Conservation (phyloP, 2,797 vertebrate species). For the Urosaurus nigricauda region DNA sequence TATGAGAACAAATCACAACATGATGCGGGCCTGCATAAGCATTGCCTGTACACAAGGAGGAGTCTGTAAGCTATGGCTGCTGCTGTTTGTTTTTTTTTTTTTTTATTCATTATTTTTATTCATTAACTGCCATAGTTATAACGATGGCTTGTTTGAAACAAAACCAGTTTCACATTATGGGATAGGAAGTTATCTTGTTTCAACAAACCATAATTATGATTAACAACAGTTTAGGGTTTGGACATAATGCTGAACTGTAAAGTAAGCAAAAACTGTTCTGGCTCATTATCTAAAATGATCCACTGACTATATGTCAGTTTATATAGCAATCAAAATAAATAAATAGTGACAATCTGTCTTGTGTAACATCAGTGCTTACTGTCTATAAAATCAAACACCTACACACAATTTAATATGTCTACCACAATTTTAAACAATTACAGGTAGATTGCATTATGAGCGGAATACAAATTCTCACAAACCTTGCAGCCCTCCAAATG, state of each 20-base stretch:
- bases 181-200: neutral
- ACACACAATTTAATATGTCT: neutral
- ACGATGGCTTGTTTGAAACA: neutral
- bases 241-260: too few relatives aligned
- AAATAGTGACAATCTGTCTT: too few relatives aligned
- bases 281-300: neutral
- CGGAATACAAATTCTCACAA: neutral
- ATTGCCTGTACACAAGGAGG: neutral
- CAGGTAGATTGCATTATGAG: slow-evolving; percentile 7
- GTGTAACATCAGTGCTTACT: neutral
- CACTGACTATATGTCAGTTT: neutral
- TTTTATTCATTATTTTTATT: too few relatives aligned
- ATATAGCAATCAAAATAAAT: neutral
- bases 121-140: neutral
- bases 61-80: neutral
- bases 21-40: neutral
- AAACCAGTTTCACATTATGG: neutral
- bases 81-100: too few relatives aligned
- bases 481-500: too few relatives aligned
- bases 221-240: neutral
- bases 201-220: neutral
- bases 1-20: neutral
- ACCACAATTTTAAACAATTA: neutral
- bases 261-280: neutral
- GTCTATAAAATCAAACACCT: neutral